Conservation (phyloP, 2,888 invertebrate genomes). For the Aelia acuminata region DNA sequence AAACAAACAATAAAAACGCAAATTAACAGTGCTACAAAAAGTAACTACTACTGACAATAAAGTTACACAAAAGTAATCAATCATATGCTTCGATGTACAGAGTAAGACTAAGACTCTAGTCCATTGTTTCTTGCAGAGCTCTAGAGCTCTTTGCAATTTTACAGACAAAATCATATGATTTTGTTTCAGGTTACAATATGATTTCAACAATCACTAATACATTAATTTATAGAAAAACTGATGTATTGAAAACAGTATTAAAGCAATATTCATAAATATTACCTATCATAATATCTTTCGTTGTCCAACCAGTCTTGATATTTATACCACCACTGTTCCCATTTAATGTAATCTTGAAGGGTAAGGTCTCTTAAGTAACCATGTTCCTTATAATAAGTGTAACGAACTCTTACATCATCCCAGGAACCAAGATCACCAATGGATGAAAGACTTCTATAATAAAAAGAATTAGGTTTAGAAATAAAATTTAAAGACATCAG, state of each 20-base stretch:
- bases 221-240: background rate
- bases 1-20: too few relatives aligned
- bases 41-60: too few relatives aligned
- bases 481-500: too few relatives aligned
- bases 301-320: slow-evolving; percentile 92
- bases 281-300: slow-evolving; percentile 83
- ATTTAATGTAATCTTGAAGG: slow-evolving; percentile 88
- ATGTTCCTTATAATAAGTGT: slow-evolving; percentile 90
- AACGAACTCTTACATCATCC: slow-evolving; percentile 90
- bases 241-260: background rate
- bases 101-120: too few relatives aligned
- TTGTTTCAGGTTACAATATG: too few relatives aligned
- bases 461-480: background rate
- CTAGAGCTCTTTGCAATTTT: too few relatives aligned
- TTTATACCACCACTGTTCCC: slow-evolving; percentile 96
- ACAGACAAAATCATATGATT: too few relatives aligned
- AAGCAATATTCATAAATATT: slow-evolving; percentile 67
- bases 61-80: too few relatives aligned
- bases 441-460: slow-evolving; percentile 69
- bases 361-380: slow-evolving; percentile 86
- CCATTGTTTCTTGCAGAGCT: too few relatives aligned
- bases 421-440: slow-evolving; percentile 82
- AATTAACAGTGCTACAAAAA: too few relatives aligned
- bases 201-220: background rate
- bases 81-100: too few relatives aligned